phyloP scores from a whole-genome alignment of 1,140 invertebrate genomes.

The Coenobita brevimanus region DNA sequence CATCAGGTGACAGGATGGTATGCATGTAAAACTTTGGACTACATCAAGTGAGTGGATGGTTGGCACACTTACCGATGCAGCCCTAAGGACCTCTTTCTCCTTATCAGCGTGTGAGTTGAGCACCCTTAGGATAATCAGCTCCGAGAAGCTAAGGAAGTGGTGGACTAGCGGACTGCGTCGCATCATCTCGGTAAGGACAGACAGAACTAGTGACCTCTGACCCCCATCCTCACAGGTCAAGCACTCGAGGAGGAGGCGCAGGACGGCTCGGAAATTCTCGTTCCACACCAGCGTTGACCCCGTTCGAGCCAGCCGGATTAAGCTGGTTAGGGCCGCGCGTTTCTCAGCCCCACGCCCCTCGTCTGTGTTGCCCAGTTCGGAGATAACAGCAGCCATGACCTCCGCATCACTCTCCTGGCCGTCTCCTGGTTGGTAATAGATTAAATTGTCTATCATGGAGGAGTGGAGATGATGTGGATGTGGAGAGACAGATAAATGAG shows the following conservation, averaged over 20 bases:
- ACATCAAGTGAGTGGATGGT: no score
- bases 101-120: slow-evolving; percentile 87
- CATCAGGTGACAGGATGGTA: no score
- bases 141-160: slow-evolving; percentile 88
- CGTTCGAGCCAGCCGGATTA: slow-evolving; percentile 75
- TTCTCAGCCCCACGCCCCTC: slow-evolving; percentile 72
- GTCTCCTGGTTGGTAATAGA: slow-evolving; percentile 38
- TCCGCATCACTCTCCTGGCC: slow-evolving; percentile 67
- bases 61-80: slow-evolving; percentile 48
- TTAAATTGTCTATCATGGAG: not conserved
- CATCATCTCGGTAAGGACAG: slow-evolving; percentile 87
- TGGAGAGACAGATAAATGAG: not conserved
- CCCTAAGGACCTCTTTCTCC: slow-evolving; percentile 81
- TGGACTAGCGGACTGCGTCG: slow-evolving; percentile 82
- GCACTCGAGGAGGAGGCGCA: slow-evolving; percentile 83
- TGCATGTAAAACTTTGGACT: no score
- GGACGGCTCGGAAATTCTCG: slow-evolving; percentile 80
- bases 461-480: no score
- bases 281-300: slow-evolving; percentile 75
- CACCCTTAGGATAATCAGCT: slow-evolving; percentile 90
- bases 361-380: slow-evolving; percentile 60
- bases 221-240: slow-evolving; percentile 81
- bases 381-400: slow-evolving; percentile 63
- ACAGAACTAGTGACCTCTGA: slow-evolving; percentile 83
- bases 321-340: slow-evolving; percentile 73